Conservation (phyloP, 2,888 invertebrate species). For the Hypena proboscidalis region DNA sequence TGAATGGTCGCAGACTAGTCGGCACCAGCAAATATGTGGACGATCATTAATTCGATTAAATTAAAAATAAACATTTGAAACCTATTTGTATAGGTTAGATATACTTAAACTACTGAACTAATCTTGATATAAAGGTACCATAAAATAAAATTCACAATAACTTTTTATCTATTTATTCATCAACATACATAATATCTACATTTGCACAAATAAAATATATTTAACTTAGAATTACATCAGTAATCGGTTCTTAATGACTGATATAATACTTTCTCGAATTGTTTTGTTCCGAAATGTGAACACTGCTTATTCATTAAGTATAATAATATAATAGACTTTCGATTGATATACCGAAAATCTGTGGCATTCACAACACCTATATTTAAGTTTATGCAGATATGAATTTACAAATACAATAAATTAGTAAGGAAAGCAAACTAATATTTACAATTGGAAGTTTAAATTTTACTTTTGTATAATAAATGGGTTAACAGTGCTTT, state of each 20-base stretch:
- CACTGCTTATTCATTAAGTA: conserved; percentile 54
- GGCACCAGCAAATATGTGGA: no score
- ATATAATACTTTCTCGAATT: conserved; percentile 72
- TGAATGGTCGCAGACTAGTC: no score
- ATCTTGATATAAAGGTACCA: neutral
- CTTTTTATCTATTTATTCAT: conserved; percentile 83
- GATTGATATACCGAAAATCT: conserved; percentile 42
- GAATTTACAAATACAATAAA: conserved; percentile 76
- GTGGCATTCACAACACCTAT: conserved; percentile 71
- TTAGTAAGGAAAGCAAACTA: conserved; percentile 76
- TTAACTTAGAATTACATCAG: conserved; percentile 79
- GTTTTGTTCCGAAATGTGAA: conserved; percentile 62
- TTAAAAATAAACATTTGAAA: no score
- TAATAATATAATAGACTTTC: conserved; percentile 38
- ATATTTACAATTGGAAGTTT: conserved; percentile 74
- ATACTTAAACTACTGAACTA: neutral
- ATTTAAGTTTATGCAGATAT: conserved; percentile 65
- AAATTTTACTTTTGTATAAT: conserved; percentile 32
- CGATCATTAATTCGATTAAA: no score
- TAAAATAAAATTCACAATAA: conserved; percentile 18
- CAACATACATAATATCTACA: conserved; percentile 85
- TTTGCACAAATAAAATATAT: conserved; percentile 80
- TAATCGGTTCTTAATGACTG: conserved; percentile 67
- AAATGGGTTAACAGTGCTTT: conserved; percentile 38
- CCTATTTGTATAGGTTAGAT: conserved; percentile 6